A percentile compares a stretch with the other conserved stretches of the same genome.
phyloP scores from a whole-genome alignment of 2,113 vertebrate species.

The Haliaeetus leucogaster region DNA sequence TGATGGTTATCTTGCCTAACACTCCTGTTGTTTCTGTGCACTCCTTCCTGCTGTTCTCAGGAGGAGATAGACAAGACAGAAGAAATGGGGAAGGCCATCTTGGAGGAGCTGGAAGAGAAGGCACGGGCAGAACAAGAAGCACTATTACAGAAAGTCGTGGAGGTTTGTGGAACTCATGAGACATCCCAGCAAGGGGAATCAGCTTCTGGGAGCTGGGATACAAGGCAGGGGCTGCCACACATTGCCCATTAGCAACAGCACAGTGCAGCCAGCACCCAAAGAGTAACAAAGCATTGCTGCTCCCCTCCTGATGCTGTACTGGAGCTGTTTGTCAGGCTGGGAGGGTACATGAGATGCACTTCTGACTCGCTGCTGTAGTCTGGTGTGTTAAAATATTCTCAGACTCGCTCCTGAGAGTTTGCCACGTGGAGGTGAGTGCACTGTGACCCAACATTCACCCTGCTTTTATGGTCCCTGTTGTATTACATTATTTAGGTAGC shows the following conservation, averaged over 20 bases:
- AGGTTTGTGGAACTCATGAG: not conserved
- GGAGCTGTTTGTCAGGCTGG: not conserved
- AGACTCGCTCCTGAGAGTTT: not conserved
- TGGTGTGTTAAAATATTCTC: not conserved
- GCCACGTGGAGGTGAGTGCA: not conserved
- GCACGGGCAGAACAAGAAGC: not conserved
- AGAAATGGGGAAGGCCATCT: not conserved
- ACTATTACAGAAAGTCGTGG: not conserved
- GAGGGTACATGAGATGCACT: not conserved
- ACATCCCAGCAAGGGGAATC: not conserved
- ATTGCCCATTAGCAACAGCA: fast-evolving
- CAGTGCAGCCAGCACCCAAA: not conserved
- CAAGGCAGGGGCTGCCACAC: not conserved
- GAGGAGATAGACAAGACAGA: conserved; percentile 19
- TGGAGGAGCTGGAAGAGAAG: not conserved
- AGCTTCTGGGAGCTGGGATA: not conserved
- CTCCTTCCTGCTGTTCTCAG: not conserved
- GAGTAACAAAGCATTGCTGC: not conserved
- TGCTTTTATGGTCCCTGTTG: not conserved
- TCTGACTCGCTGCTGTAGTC: not conserved
- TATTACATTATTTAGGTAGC: not conserved
- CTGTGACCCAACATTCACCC: not conserved
- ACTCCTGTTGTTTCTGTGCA: not conserved
- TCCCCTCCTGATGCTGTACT: fast-evolving
- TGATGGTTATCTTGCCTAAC: not conserved